Base-by-base conservation (phyloP, 1,140 invertebrate genomes). In the Grapholita molesta region DNA sequence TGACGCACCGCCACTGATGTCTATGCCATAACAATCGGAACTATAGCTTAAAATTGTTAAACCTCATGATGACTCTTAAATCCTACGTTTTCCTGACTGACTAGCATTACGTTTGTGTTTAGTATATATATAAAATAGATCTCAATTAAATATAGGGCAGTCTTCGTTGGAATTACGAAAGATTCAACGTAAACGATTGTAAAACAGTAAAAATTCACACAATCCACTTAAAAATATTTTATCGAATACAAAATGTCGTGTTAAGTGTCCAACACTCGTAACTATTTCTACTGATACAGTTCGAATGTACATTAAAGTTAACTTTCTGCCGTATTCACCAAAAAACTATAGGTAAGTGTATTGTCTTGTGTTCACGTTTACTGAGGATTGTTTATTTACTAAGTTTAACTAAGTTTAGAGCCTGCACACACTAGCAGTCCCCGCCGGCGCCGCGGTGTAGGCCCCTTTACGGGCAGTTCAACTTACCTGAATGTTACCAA, bases 61-160 rank as follows among this genome's bases (percentile, higher is more conserved):
- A 65, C 68, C 32, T 74, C 52, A 69, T 67, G 32, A 18, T 67
- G 66, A 71, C 78, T 76, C 75, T 74, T 80, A 83, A 83, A 83
- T 75, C 73, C 86, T 88, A 90, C 77, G 76, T 83, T 80, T 84
- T 82, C 83, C 75, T 72, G 84, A 83, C 85, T 84, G 82, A 89
- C 86, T 89, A 89, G 82, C 75, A 84, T 85, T 82, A 88, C 80
- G 80, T 83, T 88, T 88, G 85, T 88, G 84, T 83, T 84, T 89
- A 91, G 83, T 85, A 85, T 89, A 88, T 74, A 74, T 90, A 91
- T 88, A 91, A 91, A 91, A 91, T 90, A 91, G 84, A 89, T 90
- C 79, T 91, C 85, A 90, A 89, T 89, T 89, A 91, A 89, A 88
- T 85, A 85, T 89, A 91, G 87, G 89, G 85, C 89, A 91, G 89